Conservation (phyloP, 2,888 invertebrate species). For the Embidobia sp. region DNA sequence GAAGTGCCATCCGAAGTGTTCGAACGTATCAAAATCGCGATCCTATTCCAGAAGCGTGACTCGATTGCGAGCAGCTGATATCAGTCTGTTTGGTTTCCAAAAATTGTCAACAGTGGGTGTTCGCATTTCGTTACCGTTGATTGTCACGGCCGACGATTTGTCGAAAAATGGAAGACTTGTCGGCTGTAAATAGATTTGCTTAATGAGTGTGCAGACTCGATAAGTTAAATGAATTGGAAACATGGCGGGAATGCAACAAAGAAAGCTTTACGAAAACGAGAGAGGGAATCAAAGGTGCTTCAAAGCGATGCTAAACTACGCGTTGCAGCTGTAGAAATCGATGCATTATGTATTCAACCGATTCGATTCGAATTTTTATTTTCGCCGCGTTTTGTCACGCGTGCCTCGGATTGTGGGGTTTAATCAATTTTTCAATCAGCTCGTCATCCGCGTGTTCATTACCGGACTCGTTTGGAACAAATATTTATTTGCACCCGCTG, state of each 20-base stretch:
- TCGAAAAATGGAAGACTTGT: neutral
- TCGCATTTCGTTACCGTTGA: neutral
- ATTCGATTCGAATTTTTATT: slow-evolving; percentile 1
- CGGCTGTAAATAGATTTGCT: neutral
- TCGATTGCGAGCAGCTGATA: neutral
- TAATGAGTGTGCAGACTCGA: slow-evolving; percentile 5
- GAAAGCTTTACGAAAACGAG: neutral
- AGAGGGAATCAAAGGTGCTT: slow-evolving; percentile 5
- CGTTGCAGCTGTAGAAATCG: neutral
- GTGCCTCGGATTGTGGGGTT: no score
- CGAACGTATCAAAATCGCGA: slow-evolving; percentile 19
- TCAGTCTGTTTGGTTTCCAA: slow-evolving; percentile 9
- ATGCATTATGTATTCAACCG: neutral
- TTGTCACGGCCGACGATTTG: neutral
- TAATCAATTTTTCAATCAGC: slow-evolving; percentile 12
- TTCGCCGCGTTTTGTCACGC: neutral
- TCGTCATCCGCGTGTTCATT: neutral
- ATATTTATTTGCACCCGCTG: slow-evolving; percentile 11
- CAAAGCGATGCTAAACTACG: slow-evolving; percentile 1
- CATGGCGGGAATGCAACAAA: neutral
- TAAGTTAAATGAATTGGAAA: slow-evolving; percentile 9
- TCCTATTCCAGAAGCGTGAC: neutral
- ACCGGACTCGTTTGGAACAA: neutral
- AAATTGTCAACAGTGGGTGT: neutral
- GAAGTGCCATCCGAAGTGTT: slow-evolving; percentile 46